phyloP scores from a whole-genome alignment of 2,888 invertebrate genomes.

The Tinea trinotella region DNA sequence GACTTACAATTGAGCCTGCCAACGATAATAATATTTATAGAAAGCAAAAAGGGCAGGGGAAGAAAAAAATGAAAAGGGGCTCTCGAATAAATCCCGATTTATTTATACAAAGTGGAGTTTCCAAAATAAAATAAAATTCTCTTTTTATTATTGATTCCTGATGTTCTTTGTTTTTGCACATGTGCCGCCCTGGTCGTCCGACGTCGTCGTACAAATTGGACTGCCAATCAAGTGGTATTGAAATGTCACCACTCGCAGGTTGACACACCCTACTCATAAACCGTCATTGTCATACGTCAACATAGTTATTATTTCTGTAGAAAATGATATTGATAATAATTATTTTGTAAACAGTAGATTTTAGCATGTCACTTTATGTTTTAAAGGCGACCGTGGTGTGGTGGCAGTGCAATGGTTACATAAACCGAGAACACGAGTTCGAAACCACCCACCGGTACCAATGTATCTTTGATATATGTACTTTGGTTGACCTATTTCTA shows the following conservation, averaged over 20 bases:
- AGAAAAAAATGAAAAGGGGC: background rate
- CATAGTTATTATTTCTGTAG: background rate
- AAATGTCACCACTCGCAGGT: background rate
- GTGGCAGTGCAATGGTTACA: no score
- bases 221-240: constrained; percentile 1
- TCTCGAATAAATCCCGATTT: background rate
- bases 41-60: background rate
- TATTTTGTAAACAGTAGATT: background rate
- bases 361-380: no score
- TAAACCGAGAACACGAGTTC: no score
- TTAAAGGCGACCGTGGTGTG: no score
- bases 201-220: background rate
- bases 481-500: no score
- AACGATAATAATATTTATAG: background rate
- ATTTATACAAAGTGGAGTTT: background rate
- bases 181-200: background rate
- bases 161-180: constrained; percentile 10
- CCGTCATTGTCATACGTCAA: background rate
- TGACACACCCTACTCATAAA: background rate
- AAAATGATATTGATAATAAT: background rate
- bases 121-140: no score
- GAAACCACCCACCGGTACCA: no score
- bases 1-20: no score
- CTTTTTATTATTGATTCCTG: constrained; percentile 4
- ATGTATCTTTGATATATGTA: no score